Base-by-base conservation (phyloP, 2,888 invertebrate genomes). In the Tipula lateralis region DNA sequence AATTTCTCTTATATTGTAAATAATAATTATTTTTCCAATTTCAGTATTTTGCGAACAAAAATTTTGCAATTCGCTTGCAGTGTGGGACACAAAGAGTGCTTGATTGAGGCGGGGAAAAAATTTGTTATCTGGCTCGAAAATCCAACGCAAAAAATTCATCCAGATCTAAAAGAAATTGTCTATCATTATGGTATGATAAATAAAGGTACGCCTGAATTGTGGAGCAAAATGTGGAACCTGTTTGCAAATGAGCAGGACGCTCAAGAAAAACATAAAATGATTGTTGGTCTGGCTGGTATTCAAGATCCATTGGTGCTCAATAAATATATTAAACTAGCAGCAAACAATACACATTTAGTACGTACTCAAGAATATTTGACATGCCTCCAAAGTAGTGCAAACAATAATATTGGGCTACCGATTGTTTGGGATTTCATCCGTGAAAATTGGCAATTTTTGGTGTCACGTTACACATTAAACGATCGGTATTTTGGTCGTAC, bases 391-490 rank as follows among this genome's bases (percentile, higher is more conserved):
- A 91, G 91, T 84, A 93, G 98, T 84, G 92, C 95, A 0, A 87
- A 87, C 0, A 97, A 97, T 90, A 94, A 95, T 0, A 91, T 93
- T 0, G 98, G 97, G 4, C 92, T 93, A 0, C 90, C 92, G 0
- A 89, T 97, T 0, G 94, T 96, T 0, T 98, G 98, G 98, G 93
- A 95, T 87, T 95, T 95, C 91, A 93, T 96, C 3, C 93, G 97
- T 19, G 91, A 93, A 83, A 93, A 96, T 87, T 98, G 97, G 96
- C 91, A 92, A 1, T 90, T 92, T 44, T 89, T 97, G 0, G 94
- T 96, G 0, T 91, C 94, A 0, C 92, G 96, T 84, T 98, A 96
- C 89, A 94, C 95, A 0, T 90, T 97, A 32, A 97, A 96, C 89
- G 95, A 97, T 87, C 93, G 97, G 13, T 94, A 94, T 86, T 91